A percentile compares a stretch with the other conserved stretches of the same genome.
Conservation (phyloP, 1,140 invertebrate genomes). For the Trinorchestia longiramus region DNA sequence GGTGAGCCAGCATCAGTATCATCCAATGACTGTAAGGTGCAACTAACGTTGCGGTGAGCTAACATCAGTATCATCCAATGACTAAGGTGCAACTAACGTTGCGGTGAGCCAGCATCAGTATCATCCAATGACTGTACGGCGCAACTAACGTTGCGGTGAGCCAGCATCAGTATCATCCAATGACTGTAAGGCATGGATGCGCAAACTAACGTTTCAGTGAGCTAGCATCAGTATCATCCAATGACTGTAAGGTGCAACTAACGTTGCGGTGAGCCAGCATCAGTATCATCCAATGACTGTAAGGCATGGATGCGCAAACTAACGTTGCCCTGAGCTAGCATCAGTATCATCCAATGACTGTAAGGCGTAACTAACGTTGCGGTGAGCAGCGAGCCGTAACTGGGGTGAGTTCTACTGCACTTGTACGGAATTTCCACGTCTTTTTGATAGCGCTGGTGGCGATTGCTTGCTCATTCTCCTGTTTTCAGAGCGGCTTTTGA, state of each 20-base stretch:
- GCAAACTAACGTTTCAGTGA: no score
- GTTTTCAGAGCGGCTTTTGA: conserved; percentile 25
- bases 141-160: no score
- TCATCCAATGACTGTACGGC: neutral
- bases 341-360: no score
- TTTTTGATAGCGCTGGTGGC: neutral
- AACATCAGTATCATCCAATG: neutral
- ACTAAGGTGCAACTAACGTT: no score
- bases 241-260: neutral
- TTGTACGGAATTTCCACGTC: neutral
- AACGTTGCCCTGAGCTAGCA: neutral
- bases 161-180: no score
- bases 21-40: no score
- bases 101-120: no score
- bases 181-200: no score
- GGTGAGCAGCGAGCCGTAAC: neutral
- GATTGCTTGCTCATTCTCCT: conserved; percentile 22
- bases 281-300: neutral
- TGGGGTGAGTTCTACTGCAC: neutral
- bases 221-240: neutral
- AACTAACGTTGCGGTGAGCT: no score
- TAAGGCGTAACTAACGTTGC: no score
- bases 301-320: neutral
- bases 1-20: no score
- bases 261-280: no score